phyloP scores from a whole-genome alignment of 2,113 vertebrate species.

The Pluvialis apricaria region DNA sequence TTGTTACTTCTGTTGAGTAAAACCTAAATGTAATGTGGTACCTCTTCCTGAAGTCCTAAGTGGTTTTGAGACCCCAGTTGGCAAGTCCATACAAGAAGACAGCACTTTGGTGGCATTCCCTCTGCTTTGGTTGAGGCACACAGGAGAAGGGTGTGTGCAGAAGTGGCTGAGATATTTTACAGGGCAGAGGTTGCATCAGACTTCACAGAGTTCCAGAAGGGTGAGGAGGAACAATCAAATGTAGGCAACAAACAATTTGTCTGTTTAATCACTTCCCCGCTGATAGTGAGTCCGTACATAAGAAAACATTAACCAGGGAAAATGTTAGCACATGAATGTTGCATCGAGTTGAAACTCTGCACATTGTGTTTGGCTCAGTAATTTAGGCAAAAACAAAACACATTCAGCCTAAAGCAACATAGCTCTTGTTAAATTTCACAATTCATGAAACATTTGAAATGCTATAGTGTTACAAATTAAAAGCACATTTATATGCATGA shows the following conservation, averaged over 20 bases:
- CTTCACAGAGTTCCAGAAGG: background rate
- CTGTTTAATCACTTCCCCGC: background rate
- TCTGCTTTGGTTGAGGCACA: background rate
- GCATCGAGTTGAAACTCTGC: background rate
- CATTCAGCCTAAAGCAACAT: slow-evolving; percentile 14
- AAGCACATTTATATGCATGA: background rate
- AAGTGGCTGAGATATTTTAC: background rate
- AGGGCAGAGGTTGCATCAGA: background rate
- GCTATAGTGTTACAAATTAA: slow-evolving; percentile 28
- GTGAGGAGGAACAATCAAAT: background rate
- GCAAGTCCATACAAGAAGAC: background rate
- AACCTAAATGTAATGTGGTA: fast-evolving
- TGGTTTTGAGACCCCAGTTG: background rate
- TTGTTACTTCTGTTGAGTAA: background rate
- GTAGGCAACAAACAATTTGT: background rate
- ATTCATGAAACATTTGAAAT: slow-evolving; percentile 6
- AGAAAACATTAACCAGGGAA: background rate
- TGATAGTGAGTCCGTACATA: background rate
- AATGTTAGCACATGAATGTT: background rate
- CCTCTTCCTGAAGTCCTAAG: background rate
- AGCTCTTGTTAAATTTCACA: slow-evolving; percentile 29
- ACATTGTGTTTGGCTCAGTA: slow-evolving; percentile 27
- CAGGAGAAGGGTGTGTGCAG: background rate
- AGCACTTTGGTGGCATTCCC: background rate
- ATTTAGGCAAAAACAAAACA: background rate